phyloP scores from a whole-genome alignment of 2,797 vertebrate genomes.

The Argyrosomus regius region DNA sequence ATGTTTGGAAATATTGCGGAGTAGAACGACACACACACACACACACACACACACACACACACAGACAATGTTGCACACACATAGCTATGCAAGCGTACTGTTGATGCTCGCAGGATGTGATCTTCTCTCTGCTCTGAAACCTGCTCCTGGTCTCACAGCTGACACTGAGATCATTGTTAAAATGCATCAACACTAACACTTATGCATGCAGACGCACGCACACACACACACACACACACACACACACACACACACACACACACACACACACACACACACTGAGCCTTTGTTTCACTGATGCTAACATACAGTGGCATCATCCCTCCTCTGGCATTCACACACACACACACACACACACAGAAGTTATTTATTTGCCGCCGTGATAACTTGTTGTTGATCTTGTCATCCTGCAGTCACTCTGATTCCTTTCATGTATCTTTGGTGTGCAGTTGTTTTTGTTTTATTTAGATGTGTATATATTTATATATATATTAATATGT shows the following conservation, averaged over 20 bases:
- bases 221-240: conserved; percentile 12
- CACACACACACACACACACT: conserved; percentile 19
- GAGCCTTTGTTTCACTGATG: conserved; percentile 47
- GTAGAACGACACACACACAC: background rate
- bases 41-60: conserved; percentile 1
- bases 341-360: conserved; percentile 41
- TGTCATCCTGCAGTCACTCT: conserved; percentile 43
- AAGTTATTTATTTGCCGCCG: conserved; percentile 44
- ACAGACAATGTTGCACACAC: conserved; percentile 8
- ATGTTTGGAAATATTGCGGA: conserved; percentile 20
- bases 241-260: conserved; percentile 14
- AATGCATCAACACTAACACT: conserved; percentile 53
- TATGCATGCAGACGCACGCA: conserved; percentile 3
- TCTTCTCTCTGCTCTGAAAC: conserved; percentile 53
- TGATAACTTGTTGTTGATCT: conserved; percentile 60
- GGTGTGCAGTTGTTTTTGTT: background rate
- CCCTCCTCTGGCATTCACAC: conserved; percentile 52
- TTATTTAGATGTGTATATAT: background rate
- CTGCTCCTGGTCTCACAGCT: conserved; percentile 69
- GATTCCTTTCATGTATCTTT: conserved; percentile 20
- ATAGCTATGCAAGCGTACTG: conserved; percentile 15
- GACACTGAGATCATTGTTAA: conserved; percentile 70
- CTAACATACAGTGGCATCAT: conserved; percentile 63
- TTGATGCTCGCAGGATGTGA: conserved; percentile 62
- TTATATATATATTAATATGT: background rate